These are phyloP conservation scores for Ophioderma brevispina DNA, from an alignment of 35 echinoderm and acorn worm species.

Conservation along the genomic window DNA sequence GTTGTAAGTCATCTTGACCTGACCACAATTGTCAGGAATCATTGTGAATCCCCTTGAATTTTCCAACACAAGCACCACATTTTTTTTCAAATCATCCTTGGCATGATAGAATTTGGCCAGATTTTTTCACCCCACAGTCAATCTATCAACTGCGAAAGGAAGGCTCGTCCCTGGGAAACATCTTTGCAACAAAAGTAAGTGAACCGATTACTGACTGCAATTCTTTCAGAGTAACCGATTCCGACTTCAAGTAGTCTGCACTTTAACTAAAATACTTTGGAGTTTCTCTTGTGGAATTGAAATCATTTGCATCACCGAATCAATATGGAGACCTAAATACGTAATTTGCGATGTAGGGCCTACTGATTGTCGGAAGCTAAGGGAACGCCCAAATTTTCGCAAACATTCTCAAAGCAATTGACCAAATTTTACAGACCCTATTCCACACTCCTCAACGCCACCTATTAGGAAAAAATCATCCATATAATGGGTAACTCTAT, in stretches of 20 bases:
- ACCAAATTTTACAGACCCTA: neutral
- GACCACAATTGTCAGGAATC: neutral
- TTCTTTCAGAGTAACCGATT: conserved; percentile 21
- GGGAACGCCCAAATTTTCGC: conserved; percentile 43
- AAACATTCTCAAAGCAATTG: conserved; percentile 12
- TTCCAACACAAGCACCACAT: conserved; percentile 7
- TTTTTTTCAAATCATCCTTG: neutral
- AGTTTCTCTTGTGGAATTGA: conserved; percentile 34
- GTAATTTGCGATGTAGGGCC: conserved; percentile 9
- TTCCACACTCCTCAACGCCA: neutral
- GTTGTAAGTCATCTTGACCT: neutral
- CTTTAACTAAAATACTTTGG: neutral
- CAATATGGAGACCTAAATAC: conserved; percentile 38
- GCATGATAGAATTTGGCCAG: conserved; percentile 4
- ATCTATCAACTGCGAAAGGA: conserved; percentile 39
- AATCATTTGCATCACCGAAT: neutral
- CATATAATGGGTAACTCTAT: neutral
- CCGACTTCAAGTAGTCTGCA: neutral
- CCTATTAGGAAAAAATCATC: conserved; percentile 44
- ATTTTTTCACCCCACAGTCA: conserved; percentile 12
- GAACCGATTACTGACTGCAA: conserved; percentile 51
- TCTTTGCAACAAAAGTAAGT: conserved; percentile 59
- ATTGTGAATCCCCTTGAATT: conserved; percentile 23
- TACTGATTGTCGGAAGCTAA: conserved; percentile 34
- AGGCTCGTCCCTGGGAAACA: conserved; percentile 32